These are phyloP conservation scores for Euphonia xanthogaster DNA, from an alignment of 2,797 vertebrate genomes.

Conservation along the genomic window DNA sequence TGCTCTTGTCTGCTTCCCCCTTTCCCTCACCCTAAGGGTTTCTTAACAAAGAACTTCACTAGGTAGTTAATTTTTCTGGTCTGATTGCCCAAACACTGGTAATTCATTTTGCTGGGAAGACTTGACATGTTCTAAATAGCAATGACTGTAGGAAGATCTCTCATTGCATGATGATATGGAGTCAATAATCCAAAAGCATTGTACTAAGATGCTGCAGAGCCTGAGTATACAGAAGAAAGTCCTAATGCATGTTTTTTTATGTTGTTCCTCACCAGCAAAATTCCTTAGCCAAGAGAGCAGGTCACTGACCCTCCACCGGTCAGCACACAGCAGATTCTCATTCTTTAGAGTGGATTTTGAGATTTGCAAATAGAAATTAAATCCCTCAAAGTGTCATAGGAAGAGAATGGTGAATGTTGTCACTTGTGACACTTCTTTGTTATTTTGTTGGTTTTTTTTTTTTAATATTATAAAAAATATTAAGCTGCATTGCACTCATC, in stretches of 20 bases:
- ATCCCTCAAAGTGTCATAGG: not conserved
- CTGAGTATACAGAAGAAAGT: not conserved
- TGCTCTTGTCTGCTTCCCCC: not conserved
- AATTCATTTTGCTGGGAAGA: not conserved
- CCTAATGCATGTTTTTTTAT: not conserved
- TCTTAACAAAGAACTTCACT: not conserved
- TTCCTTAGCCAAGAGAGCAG: rapidly evolving
- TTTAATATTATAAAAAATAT: not conserved
- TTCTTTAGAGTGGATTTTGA: not conserved
- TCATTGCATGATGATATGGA: not conserved
- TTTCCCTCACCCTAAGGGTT: not conserved
- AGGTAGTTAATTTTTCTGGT: not conserved
- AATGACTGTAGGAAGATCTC: not conserved
- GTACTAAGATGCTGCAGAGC: not conserved
- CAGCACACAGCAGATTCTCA: not conserved
- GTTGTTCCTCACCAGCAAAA: not conserved
- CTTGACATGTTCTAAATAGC: not conserved
- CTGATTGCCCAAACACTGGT: not conserved
- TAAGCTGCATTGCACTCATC: not conserved
- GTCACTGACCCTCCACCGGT: not conserved
- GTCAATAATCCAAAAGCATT: not conserved
- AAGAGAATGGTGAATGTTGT: not conserved
- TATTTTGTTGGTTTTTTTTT: too few relatives aligned
- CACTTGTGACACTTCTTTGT: not conserved
- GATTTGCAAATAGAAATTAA: not conserved